phyloP scores from a whole-genome alignment of 2,113 vertebrate genomes.

The Macrotus californicus region DNA sequence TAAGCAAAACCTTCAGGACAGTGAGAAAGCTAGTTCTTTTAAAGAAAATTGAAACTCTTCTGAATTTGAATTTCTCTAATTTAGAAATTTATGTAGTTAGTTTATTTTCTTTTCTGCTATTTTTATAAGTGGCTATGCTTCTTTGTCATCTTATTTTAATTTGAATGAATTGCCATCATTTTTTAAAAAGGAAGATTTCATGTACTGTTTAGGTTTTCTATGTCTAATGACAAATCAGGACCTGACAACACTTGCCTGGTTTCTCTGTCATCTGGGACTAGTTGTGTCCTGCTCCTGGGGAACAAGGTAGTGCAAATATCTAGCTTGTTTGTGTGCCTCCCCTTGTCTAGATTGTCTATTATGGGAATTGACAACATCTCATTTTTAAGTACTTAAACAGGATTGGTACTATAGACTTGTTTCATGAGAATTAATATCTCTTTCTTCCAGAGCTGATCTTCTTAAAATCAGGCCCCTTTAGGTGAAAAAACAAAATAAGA shows the following conservation, averaged over 20 bases:
- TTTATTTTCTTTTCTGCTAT: background rate
- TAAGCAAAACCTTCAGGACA: background rate
- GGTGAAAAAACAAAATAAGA: background rate
- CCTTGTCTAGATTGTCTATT: background rate
- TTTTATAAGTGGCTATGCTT: background rate
- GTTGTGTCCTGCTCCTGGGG: background rate
- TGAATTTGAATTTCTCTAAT: conserved; percentile 20
- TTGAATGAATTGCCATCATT: background rate
- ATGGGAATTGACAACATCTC: background rate
- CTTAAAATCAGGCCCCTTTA: background rate
- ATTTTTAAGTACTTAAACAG: background rate
- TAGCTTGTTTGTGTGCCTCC: background rate
- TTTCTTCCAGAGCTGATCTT: background rate
- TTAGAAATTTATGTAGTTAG: background rate
- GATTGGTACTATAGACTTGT: background rate
- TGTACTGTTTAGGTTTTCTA: background rate
- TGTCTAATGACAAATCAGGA: background rate
- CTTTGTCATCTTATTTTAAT: background rate
- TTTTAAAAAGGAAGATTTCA: background rate
- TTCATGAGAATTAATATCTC: background rate
- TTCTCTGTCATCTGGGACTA: background rate
- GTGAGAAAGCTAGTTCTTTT: background rate
- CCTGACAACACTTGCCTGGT: background rate
- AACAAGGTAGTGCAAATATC: background rate
- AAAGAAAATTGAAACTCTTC: conserved; percentile 7